A percentile compares a stretch with the other conserved stretches of the same genome.
Conservation (phyloP, 1,140 invertebrate genomes). For the Drosophila yakuba region DNA sequence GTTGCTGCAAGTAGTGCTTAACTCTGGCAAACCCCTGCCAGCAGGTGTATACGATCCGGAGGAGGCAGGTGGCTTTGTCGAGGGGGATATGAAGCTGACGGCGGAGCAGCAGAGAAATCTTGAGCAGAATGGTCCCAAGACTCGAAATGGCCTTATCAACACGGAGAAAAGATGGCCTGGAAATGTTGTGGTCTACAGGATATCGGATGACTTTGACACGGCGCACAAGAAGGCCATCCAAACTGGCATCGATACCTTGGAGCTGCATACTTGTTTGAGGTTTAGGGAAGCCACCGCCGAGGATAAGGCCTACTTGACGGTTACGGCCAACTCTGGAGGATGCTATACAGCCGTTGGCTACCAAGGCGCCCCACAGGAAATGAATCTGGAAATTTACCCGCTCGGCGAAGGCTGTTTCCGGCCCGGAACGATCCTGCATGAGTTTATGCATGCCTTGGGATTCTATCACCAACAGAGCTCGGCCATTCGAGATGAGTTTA, state of each 20-base stretch:
- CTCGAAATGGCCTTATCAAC: conserved; percentile 87
- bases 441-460: conserved; percentile 88
- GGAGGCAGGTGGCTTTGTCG: conserved; percentile 60
- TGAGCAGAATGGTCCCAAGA: conserved; percentile 22
- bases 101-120: conserved; percentile 70
- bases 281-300: conserved; percentile 54
- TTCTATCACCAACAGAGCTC: conserved; percentile 88
- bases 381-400: conserved; percentile 85
- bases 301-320: conserved; percentile 64
- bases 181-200: conserved; percentile 87
- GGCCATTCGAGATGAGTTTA: conserved; percentile 87
- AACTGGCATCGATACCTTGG: conserved; percentile 59
- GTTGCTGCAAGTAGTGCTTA: conserved; percentile 20
- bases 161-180: conserved; percentile 87
- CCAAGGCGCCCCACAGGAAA: conserved; percentile 85
- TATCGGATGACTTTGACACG: conserved; percentile 84
- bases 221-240: conserved; percentile 58
- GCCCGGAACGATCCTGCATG: conserved; percentile 88
- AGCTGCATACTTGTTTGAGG: conserved; percentile 53
- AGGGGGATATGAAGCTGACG: conserved; percentile 86
- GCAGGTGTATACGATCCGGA: conserved; percentile 54
- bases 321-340: conserved; percentile 75
- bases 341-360: conserved; percentile 87
- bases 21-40: conserved; percentile 29
- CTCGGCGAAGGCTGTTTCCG: conserved; percentile 86